Conservation (phyloP, 2,113 vertebrate genomes). For the Vicugna pacos region DNA sequence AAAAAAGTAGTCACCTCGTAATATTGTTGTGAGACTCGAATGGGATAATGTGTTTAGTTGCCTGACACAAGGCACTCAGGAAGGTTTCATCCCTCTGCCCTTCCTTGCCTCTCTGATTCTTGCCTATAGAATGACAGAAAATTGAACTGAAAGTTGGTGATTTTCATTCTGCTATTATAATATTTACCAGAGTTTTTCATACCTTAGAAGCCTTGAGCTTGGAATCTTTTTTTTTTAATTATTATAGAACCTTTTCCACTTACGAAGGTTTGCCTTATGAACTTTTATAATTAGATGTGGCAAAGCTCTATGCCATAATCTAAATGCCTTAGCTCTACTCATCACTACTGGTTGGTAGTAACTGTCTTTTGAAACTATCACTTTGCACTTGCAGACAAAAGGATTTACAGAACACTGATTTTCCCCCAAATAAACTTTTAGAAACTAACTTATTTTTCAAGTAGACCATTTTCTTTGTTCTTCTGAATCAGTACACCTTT, state of each 20-base stretch:
- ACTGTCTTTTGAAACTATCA: not conserved
- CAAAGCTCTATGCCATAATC: not conserved
- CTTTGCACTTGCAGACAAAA: not conserved
- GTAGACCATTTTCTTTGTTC: constrained; percentile 2
- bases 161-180: constrained; percentile 36
- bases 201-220: not conserved
- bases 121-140: not conserved
- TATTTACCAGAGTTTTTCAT: not conserved
- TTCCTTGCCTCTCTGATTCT: not conserved
- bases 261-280: not conserved
- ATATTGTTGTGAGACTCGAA: not conserved
- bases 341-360: not conserved
- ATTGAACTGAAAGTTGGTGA: not conserved
- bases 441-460: constrained; percentile 34
- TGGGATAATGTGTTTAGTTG: not conserved
- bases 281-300: not conserved
- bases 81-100: not conserved
- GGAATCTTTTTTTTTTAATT: not conserved
- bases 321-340: not conserved
- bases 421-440: not conserved
- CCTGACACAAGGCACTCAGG: not conserved
- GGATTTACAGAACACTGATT: not conserved
- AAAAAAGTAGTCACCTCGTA: not conserved
- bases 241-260: not conserved
- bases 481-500: not conserved